Percentiles rank a stretch among this genome's conserved stretches.
Conservation (phyloP, 2,888 invertebrate species). For the Balanococcus diminutus region DNA sequence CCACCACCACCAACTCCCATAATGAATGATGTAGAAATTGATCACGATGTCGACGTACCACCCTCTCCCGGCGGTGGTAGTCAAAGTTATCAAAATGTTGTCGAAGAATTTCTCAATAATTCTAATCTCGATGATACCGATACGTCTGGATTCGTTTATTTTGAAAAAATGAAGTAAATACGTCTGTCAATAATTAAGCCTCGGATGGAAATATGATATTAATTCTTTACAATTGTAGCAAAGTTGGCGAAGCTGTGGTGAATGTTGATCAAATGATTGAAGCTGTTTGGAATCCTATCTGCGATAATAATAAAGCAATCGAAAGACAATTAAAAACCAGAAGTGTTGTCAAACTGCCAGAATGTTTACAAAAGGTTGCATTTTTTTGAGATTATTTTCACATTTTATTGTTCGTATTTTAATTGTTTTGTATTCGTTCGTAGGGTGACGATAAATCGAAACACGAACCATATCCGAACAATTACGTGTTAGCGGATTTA, state of each 20-base stretch:
- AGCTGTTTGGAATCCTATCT: slow-evolving; percentile 40
- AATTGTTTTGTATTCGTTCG: background rate
- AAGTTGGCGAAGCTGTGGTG: slow-evolving; percentile 33
- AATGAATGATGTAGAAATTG: background rate
- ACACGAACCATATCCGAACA: slow-evolving; percentile 9
- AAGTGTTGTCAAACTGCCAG: background rate
- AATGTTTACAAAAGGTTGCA: background rate
- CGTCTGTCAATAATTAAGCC: background rate
- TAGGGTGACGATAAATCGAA: slow-evolving; percentile 19
- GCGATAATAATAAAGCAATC: slow-evolving; percentile 28
- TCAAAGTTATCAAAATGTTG: slow-evolving; percentile 44
- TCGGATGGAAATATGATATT: background rate
- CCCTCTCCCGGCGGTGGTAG: background rate
- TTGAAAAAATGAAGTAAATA: slow-evolving; percentile 47
- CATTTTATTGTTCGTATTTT: background rate
- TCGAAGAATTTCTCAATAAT: slow-evolving; percentile 42
- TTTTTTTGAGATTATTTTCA: background rate
- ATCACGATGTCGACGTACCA: background rate
- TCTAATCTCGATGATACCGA: slow-evolving; percentile 11
- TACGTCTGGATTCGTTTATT: slow-evolving; percentile 10
- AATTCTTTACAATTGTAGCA: background rate
- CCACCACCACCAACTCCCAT: too few species aligned
- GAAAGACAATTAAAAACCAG: slow-evolving; percentile 30
- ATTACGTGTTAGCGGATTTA: slow-evolving; percentile 43
- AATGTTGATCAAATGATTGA: slow-evolving; percentile 32